Base-by-base conservation (phyloP, 2,113 vertebrate species). In the Cheilinus undulatus region DNA sequence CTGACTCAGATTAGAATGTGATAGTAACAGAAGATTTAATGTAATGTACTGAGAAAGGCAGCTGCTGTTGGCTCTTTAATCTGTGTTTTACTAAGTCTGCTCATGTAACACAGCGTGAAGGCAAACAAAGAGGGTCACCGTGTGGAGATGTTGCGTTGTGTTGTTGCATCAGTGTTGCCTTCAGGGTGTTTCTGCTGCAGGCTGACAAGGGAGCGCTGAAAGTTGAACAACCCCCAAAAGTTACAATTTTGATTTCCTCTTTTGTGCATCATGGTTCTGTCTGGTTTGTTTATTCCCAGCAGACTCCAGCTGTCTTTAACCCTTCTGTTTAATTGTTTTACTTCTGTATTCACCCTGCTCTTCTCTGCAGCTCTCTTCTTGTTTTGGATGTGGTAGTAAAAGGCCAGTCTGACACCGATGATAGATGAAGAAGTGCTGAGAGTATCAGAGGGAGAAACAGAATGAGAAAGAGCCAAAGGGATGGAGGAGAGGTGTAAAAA, bases 91-190 rank as follows among this genome's bases (percentile, higher is more conserved):
- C 15, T 32, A 10, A 34, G 7, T 50, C 13, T 54, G 51, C 22
- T 58, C 19, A 4, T 24, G n/a, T 40, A 30, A 69, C 24, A 9
- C 27, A 11, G 13, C 8, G 51, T 57, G 70, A 54, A 73, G 45
- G 49, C 48, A 27, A 64, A 70, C 40, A 15, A 49, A 77, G 26
- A 42, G 40, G 9, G 34, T 62, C 5, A 6, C 11, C 40, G 56
- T 62, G 59, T 45, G 58, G 61, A 69, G 30, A 72, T 64, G 43
- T 20, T 38, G 58, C 0, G 9, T 34, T 48, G 43, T 43, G 42
- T 42, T 73, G 82, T 85, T 80, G 53, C 73, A 32, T 72, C 76
- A 76, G 83, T 1, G 73, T 52, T 73, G 54, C 80, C 77, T 73
- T 62, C 60, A 23, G 82, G 73, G 40, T 63, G 52, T 67, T 58